Evolutionary conservation across 2,113 vertebrate genomes (phyloP).

Genomic region (Synchiropus splendidus): DNA sequence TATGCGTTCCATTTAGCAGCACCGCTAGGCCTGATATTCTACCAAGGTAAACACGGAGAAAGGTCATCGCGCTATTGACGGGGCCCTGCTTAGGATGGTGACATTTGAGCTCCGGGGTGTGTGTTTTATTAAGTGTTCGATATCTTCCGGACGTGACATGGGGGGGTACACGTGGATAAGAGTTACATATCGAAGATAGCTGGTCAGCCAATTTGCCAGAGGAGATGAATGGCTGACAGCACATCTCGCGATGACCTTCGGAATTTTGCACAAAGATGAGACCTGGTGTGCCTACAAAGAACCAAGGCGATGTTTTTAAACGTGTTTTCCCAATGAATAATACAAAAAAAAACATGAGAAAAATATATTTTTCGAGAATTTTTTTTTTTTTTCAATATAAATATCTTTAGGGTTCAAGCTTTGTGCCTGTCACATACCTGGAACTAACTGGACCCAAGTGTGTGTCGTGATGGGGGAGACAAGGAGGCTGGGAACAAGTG

Average conservation of each 20-base stretch:
- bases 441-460: too few species aligned
- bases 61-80: conserved; percentile 59
- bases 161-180: conserved; percentile 10
- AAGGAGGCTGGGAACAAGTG: too few species aligned
- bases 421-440: too few species aligned
- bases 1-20: conserved; percentile 29
- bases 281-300: neutral
- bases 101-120: conserved; percentile 54
- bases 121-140: conserved; percentile 55
- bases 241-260: conserved; percentile 12
- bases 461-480: too few species aligned
- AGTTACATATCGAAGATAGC: conserved; percentile 11
- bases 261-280: conserved; percentile 7
- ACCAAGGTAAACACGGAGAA: conserved; percentile 52
- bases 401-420: too few species aligned
- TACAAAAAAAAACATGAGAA: too few species aligned
- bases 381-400: too few species aligned
- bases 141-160: conserved; percentile 30
- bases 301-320: too few species aligned
- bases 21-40: conserved; percentile 24
- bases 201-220: conserved; percentile 32
- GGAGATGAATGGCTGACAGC: conserved; percentile 18
- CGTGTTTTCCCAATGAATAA: too few species aligned
- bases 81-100: conserved; percentile 45
- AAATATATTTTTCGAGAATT: too few species aligned